Evolutionary conservation across 35 echinoderm and acorn worm genomes (phyloP).

Genomic region (Heliocidaris erythrogramma): DNA sequence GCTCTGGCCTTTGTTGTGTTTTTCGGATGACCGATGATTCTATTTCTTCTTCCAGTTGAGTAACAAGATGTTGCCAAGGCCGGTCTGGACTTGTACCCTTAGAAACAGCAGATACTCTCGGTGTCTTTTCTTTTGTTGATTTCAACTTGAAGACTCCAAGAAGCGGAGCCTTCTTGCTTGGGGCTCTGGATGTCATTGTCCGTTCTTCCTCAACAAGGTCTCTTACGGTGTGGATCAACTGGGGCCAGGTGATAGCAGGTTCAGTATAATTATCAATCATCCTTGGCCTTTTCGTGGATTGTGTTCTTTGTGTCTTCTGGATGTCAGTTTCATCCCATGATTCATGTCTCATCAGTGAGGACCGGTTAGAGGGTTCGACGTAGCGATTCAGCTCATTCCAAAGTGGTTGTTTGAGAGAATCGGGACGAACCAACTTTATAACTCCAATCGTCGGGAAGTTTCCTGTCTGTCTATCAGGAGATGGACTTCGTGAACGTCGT

Average conservation of each 20-base stretch:
- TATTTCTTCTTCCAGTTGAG: conserved; percentile 32
- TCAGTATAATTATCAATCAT: conserved; percentile 24
- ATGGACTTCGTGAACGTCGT: conserved; percentile 5
- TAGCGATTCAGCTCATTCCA: conserved; percentile 18
- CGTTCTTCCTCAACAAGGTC: conserved; percentile 31
- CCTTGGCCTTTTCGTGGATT: background rate
- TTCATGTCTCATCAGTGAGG: background rate
- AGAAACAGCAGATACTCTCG: background rate
- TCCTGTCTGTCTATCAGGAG: background rate
- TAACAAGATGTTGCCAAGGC: background rate
- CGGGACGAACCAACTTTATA: conserved; percentile 6
- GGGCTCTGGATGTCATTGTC: background rate
- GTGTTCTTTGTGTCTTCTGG: background rate
- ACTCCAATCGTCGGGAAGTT: conserved; percentile 33
- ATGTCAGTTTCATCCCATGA: background rate
- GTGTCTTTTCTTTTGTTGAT: conserved; percentile 28
- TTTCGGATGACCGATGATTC: conserved; percentile 18
- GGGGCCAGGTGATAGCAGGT: conserved; percentile 43
- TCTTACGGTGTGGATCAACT: conserved; percentile 33
- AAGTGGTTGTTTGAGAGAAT: background rate
- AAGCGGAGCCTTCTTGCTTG: background rate
- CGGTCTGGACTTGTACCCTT: conserved; percentile 34
- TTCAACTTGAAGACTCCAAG: conserved; percentile 36
- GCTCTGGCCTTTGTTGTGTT: background rate
- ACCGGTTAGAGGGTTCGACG: background rate